Conservation (phyloP, 1,140 invertebrate species). For the Euura lappo region DNA sequence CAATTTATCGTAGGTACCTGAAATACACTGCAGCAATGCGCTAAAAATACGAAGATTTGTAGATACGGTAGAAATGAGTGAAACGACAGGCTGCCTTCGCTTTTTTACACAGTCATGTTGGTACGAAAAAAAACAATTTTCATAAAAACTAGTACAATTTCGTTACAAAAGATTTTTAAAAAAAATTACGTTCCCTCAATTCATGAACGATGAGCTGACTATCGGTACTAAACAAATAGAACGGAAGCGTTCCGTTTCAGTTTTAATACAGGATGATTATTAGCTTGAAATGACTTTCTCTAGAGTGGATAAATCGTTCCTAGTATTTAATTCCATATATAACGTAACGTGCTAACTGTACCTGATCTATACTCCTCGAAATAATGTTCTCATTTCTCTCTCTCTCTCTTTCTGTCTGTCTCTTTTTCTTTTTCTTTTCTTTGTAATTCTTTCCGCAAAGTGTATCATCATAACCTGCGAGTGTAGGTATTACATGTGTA, state of each 20-base stretch:
- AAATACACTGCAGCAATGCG: neutral
- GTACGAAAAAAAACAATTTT: neutral
- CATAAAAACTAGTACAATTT: too few relatives aligned
- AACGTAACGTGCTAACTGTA: neutral
- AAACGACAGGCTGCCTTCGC: too few relatives aligned
- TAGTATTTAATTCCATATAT: neutral
- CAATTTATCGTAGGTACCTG: neutral
- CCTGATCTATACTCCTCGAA: neutral
- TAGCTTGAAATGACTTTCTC: neutral
- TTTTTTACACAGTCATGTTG: neutral
- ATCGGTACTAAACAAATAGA: neutral
- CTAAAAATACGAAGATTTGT: neutral
- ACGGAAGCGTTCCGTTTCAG: constrained; percentile 1
- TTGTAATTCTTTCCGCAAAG: too few relatives aligned
- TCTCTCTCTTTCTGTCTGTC: too few relatives aligned
- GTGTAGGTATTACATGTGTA: too few relatives aligned
- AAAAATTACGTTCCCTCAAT: too few relatives aligned
- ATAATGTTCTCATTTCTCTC: neutral
- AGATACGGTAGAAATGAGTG: neutral
- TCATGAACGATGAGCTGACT: neutral
- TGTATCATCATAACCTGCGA: too few relatives aligned
- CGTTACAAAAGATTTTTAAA: too few relatives aligned
- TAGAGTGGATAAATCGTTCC: neutral
- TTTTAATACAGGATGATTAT: neutral
- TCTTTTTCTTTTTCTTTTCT: too few relatives aligned